Base-by-base conservation (phyloP, 2,888 invertebrate genomes). In the Caenorhabditis macrosperma region DNA sequence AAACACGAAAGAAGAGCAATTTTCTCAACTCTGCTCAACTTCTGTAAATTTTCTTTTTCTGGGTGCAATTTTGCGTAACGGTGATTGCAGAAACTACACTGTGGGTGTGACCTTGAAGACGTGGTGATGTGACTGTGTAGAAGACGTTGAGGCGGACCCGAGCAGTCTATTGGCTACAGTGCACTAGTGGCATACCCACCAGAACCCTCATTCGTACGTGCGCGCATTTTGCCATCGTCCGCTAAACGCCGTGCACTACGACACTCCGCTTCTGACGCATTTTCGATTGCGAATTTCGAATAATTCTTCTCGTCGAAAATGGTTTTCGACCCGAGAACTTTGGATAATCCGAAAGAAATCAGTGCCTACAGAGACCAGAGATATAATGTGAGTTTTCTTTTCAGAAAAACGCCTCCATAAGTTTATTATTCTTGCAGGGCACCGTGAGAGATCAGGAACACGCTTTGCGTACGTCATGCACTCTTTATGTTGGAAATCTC, bases 401-500 rank as follows among this genome's bases (percentile, higher is more conserved):
- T 63, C 55, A 10, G 22, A 28, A 72, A 54, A 3, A 38, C 2
- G 26, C 33, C 5, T 22, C 15, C 24, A 26, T 15, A 38, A 17
- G 35, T 41, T 6, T 20, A 6, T 28, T 61, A 38, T 12, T 17
- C 9, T 82, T 86, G 24, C 71, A 88, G 87, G 89, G 89, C 9
- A 82, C 88, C 2, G 57, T 89, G 24, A 81, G 72, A 33, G 88
- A 90, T 22, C 90, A 90, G 91, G 97, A 97, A 89, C 93, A 94
- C 80, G 92, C 95, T 24, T 91, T 97, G 50, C 92, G 93, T 78
- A 91, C 92, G 10, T 94, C 96, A 0, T 93, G 94, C 5, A 99
- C 99, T 0, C 92, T 99, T 1, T 99, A 99, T 91, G 94, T 99
- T 30, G 99, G 99, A 63, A 99, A 99, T 92, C 92, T 99, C 72